Base-by-base conservation (phyloP, 2,888 invertebrate genomes). In the Arctia plantaginis region DNA sequence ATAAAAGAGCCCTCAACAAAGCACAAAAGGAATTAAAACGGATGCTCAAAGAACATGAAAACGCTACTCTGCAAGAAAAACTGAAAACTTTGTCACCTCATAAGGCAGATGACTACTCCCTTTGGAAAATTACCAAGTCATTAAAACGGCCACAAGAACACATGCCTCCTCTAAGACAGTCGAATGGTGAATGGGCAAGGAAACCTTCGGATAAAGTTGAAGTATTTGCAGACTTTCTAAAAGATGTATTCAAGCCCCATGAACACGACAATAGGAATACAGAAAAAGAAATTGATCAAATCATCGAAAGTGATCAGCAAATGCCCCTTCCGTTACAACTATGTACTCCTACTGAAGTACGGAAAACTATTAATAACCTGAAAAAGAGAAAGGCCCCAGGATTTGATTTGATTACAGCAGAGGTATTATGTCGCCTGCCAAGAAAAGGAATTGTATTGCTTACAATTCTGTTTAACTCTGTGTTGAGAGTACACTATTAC, bases 271-370 rank as follows among this genome's bases (percentile, higher is more conserved):
- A 51, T 51, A 55, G 15, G 0, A 33, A 69, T 13, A 51, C 33
- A 20, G 51, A 51, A 33, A 20, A 33, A 6, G 68, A 51, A 35
- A n/a, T 69, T 12, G 33, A 69, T 33, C 27, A 20, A 33, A 35
- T 69, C 18, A 35, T 55, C 23, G 51, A 51, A 51, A 69, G 68
- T 69, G 51, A 69, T 20, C 68, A 51, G 35, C 51, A 69, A 51
- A 20, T 44, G 1, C 20, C 55, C 20, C 23, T n/a, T 20, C 68
- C 68, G 3, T 51, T 18, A 4, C 23, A 4, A 51, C 23, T 51
- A 7, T 51, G 7, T 23, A 6, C 51, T 51, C 23, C 23, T 35
- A 12, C 68, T 51, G 20, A 47, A 47, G 47, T 47, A 18, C 47
- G 6, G 47, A 47, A 47, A 47, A 47, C 18, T 18, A 18, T 18